Percentiles rank a stretch among this genome's conserved stretches.
phyloP scores from a whole-genome alignment of 2,797 vertebrate species.

The Menidia menidia region DNA sequence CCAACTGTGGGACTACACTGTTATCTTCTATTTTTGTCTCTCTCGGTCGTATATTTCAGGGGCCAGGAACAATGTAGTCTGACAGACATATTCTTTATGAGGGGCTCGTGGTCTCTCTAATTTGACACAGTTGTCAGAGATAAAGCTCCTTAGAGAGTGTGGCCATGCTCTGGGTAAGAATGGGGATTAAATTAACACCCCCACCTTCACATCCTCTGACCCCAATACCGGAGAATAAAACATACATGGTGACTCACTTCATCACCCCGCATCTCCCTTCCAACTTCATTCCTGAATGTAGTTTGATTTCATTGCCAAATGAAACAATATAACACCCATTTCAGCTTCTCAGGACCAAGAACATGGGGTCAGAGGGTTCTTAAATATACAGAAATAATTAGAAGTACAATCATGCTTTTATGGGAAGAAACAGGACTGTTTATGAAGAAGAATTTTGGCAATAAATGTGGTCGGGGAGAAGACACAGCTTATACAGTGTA shows the following conservation, averaged over 20 bases:
- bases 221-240: conserved; percentile 83
- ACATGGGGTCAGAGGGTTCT: not conserved
- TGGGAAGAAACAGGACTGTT: conserved; percentile 37
- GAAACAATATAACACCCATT: conserved; percentile 37
- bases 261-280: conserved; percentile 64
- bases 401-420: conserved; percentile 14
- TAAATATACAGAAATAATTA: conserved; percentile 27
- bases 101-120: conserved; percentile 85
- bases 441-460: conserved; percentile 39
- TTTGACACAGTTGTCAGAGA: conserved; percentile 87
- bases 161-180: conserved; percentile 86
- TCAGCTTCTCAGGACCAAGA: conserved; percentile 6
- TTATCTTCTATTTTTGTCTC: conserved; percentile 85
- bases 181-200: conserved; percentile 86
- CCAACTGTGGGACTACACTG: conserved; percentile 76
- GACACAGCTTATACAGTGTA: conserved; percentile 57
- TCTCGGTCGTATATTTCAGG: conserved; percentile 79
- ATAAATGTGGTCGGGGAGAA: conserved; percentile 55
- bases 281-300: conserved; percentile 61
- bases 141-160: conserved; percentile 86
- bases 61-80: conserved; percentile 83
- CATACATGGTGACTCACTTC: conserved; percentile 80
- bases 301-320: conserved; percentile 54
- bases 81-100: conserved; percentile 87
- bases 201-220: conserved; percentile 84